Conservation (phyloP, 2,113 vertebrate genomes). For the Oncorhynchus keta region DNA sequence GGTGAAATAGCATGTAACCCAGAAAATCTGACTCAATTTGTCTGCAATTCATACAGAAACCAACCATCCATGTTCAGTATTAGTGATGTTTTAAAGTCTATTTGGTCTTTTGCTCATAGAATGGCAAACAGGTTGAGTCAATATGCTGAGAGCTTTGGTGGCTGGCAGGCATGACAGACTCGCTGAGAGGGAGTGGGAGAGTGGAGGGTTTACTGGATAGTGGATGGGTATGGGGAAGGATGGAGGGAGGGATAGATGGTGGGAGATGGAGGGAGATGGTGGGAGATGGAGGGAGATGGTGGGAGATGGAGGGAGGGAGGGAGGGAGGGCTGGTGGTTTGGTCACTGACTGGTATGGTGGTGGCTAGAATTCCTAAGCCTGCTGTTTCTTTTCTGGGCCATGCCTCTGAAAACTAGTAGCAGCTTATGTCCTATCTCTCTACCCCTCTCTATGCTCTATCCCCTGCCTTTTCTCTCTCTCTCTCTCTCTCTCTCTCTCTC, state of each 20-base stretch:
- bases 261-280: neutral
- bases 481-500: neutral
- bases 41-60: too few relatives aligned
- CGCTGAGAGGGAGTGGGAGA: neutral
- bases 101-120: neutral
- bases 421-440: slow-evolving; percentile 32
- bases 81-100: neutral
- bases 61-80: neutral
- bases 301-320: neutral
- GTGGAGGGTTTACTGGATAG: neutral
- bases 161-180: neutral
- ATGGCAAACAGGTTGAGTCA: neutral
- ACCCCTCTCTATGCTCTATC: slow-evolving; percentile 2
- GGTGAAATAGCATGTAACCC: too few relatives aligned
- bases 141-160: neutral
- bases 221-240: neutral
- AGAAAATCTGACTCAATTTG: too few relatives aligned
- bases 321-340: neutral
- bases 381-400: slow-evolving; percentile 21
- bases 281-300: neutral
- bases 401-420: slow-evolving; percentile 29
- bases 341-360: neutral
- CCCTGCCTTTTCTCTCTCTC: neutral
- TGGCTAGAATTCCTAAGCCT: slow-evolving; percentile 22
- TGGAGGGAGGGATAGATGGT: neutral